These are phyloP conservation scores for Ctenopoma kingsleyae DNA, from an alignment of 2,797 vertebrate genomes.

Conservation along the genomic window DNA sequence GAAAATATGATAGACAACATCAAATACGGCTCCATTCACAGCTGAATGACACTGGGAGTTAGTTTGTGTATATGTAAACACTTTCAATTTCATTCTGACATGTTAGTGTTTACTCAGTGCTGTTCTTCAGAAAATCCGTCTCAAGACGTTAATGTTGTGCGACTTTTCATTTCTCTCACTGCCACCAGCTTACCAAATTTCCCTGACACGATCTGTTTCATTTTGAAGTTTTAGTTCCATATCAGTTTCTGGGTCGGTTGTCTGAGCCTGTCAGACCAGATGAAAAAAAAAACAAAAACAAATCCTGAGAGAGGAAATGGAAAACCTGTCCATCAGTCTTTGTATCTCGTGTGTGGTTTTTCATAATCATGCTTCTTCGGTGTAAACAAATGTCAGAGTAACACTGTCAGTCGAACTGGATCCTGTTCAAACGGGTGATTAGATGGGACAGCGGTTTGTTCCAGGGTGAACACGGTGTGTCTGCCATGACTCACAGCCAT, in stretches of 20 bases:
- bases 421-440: constrained; percentile 5
- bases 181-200: constrained; percentile 3
- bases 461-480: not conserved
- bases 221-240: constrained; percentile 36
- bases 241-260: constrained; percentile 45
- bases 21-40: not conserved
- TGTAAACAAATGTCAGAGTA: constrained; percentile 41
- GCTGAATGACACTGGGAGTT: not conserved
- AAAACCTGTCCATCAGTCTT: constrained; percentile 33
- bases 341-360: constrained; percentile 4
- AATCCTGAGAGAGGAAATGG: constrained; percentile 55
- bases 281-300: constrained; percentile 17
- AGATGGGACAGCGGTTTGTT: constrained; percentile 10
- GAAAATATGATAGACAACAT: not conserved
- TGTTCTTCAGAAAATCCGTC: not conserved
- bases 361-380: constrained; percentile 23
- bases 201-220: constrained; percentile 42
- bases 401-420: constrained; percentile 19
- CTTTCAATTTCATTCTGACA: not conserved
- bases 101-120: not conserved
- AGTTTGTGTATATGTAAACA: not conserved
- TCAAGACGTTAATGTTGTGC: not conserved
- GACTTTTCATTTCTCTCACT: not conserved
- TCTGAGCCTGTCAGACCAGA: constrained; percentile 36
- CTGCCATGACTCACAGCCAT: not conserved